A percentile compares a stretch with the other conserved stretches of the same genome.
Evolutionary conservation across 2,888 invertebrate genomes (phyloP).

Genomic region (Zaprionus obscuricornis): DNA sequence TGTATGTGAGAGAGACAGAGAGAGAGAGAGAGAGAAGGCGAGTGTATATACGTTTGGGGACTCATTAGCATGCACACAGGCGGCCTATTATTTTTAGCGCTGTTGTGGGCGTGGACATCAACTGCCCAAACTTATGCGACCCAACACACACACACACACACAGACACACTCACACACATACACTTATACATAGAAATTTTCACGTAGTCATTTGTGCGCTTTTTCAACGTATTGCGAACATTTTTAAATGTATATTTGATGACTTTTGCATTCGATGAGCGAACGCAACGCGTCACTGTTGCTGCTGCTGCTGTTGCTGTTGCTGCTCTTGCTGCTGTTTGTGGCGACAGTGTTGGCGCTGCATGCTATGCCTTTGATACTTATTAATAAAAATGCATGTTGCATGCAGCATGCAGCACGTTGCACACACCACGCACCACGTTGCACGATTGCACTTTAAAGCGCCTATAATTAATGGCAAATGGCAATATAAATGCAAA

Average conservation of each 20-base stretch:
- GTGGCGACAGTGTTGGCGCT: background rate
- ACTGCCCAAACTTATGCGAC: slow-evolving; percentile 4
- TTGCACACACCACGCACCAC: background rate
- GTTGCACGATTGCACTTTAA: slow-evolving; percentile 36
- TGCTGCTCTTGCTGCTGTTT: too few species aligned
- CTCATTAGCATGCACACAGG: slow-evolving; percentile 74
- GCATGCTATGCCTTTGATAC: slow-evolving; percentile 30
- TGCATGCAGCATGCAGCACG: slow-evolving; percentile 8
- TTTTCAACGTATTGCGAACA: background rate
- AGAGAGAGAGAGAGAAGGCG: background rate
- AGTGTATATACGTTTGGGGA: slow-evolving; percentile 31
- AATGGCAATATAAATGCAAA: slow-evolving; percentile 47
- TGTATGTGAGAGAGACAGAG: background rate
- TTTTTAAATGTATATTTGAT: slow-evolving; percentile 48
- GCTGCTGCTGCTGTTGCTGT: too few species aligned
- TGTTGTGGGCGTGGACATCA: slow-evolving; percentile 43
- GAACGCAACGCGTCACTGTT: background rate
- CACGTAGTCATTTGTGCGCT: too few species aligned
- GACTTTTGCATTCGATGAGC: slow-evolving; percentile 39
- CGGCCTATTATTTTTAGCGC: slow-evolving; percentile 73
- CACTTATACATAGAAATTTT: too few species aligned
- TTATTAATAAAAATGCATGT: slow-evolving; percentile 42
- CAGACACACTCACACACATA: too few species aligned
- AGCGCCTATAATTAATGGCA: slow-evolving; percentile 38
- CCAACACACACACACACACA: background rate